Percentiles rank a stretch among this genome's conserved stretches.
phyloP scores from a whole-genome alignment of 2,113 vertebrate species.

The Ursus arctos region DNA sequence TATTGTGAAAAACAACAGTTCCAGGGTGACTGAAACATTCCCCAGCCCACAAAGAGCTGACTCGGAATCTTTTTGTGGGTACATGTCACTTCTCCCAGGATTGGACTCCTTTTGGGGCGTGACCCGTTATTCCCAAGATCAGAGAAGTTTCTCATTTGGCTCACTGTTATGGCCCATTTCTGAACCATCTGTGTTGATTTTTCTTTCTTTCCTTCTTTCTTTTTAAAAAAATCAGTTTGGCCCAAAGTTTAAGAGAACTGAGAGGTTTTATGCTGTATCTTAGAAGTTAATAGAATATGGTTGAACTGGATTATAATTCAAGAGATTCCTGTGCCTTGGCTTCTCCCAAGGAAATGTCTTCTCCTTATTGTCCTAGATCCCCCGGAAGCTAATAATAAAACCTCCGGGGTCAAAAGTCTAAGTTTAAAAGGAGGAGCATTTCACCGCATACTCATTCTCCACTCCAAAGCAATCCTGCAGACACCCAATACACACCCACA shows the following conservation, averaged over 20 bases:
- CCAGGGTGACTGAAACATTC: background rate
- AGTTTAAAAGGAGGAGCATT: background rate
- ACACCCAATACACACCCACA: no score
- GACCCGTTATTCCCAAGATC: background rate
- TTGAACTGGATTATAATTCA: background rate
- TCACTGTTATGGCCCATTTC: background rate
- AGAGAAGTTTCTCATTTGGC: background rate
- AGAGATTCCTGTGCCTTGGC: background rate
- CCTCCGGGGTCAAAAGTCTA: background rate
- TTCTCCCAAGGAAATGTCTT: background rate
- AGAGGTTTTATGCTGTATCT: background rate
- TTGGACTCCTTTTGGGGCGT: background rate
- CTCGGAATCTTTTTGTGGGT: background rate
- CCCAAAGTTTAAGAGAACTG: constrained; percentile 5
- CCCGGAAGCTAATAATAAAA: background rate
- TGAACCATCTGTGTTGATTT: constrained; percentile 54
- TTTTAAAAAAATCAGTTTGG: background rate
- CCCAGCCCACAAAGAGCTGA: background rate
- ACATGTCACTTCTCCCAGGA: background rate
- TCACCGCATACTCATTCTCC: background rate
- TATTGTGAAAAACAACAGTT: background rate
- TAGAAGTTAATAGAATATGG: background rate
- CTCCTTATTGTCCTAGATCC: background rate
- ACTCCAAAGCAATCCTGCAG: background rate
- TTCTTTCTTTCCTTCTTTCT: background rate